These are phyloP conservation scores for Melanchra persicariae DNA, from an alignment of 2,888 invertebrate genomes.

Conservation along the genomic window DNA sequence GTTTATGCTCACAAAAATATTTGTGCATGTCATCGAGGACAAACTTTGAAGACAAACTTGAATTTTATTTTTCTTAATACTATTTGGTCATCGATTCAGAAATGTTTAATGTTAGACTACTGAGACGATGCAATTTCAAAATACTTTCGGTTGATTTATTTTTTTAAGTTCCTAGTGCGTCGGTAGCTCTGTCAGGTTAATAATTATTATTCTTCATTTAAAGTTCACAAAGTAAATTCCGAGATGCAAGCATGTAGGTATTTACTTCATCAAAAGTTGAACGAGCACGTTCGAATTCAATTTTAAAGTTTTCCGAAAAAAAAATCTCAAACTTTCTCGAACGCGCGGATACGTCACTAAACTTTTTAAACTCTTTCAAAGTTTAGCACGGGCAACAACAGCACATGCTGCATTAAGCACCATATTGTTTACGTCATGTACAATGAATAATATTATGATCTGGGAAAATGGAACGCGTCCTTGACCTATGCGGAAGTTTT, in stretches of 20 bases:
- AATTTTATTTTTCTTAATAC: neutral
- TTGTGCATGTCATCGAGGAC: neutral
- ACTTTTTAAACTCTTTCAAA: constrained; percentile 11
- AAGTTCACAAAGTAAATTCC: constrained; percentile 6
- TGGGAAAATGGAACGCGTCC: constrained; percentile 65
- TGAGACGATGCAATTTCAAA: neutral
- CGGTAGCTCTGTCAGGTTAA: neutral
- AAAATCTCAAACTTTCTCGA: neutral
- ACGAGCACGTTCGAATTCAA: constrained; percentile 8
- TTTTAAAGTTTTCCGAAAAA: constrained; percentile 12
- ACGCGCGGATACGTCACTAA: neutral
- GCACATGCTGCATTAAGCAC: constrained; percentile 3
- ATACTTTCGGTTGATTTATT: neutral
- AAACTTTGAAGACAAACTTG: too few species aligned
- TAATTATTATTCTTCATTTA: neutral
- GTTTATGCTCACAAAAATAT: neutral
- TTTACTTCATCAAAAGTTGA: constrained; percentile 14
- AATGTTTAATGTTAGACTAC: neutral
- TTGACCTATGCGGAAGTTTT: constrained; percentile 73
- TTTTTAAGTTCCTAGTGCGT: neutral
- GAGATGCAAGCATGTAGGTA: neutral
- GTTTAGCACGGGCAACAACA: constrained; percentile 23
- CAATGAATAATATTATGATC: constrained; percentile 53
- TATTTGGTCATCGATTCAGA: neutral
- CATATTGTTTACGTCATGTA: constrained; percentile 36